Conservation (phyloP, 2,797 vertebrate genomes). For the Sciurus vulgaris region DNA sequence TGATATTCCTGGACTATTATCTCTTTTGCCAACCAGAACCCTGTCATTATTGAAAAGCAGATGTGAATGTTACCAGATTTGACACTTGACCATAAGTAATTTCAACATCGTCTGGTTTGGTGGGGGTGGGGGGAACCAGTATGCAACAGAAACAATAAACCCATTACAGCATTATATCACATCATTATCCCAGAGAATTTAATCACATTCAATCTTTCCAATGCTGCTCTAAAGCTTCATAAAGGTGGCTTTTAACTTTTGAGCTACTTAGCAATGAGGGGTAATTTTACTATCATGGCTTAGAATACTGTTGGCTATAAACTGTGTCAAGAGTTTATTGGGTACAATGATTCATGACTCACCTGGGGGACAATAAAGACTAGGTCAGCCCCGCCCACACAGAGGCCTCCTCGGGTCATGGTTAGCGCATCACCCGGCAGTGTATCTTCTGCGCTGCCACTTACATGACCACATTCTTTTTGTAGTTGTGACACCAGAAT, state of each 20-base stretch:
- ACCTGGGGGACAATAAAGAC: constrained; percentile 21
- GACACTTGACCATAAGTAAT: not conserved
- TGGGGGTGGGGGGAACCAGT: not conserved
- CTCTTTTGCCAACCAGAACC: constrained; percentile 12
- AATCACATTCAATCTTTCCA: not conserved
- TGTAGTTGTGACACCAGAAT: not conserved
- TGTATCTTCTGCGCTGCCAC: not conserved
- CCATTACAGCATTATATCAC: not conserved
- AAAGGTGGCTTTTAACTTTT: constrained; percentile 56
- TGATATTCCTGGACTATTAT: not conserved
- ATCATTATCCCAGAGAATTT: not conserved
- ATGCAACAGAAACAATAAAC: not conserved
- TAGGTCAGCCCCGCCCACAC: not conserved
- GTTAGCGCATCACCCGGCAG: not conserved
- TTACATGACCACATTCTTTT: not conserved
- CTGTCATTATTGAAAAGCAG: not conserved
- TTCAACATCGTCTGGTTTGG: constrained; percentile 21
- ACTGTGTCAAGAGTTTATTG: constrained; percentile 15
- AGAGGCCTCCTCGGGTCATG: not conserved
- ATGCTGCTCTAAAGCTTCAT: not conserved
- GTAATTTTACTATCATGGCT: not conserved
- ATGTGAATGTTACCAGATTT: not conserved
- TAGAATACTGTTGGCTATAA: not conserved
- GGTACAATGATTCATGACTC: constrained; percentile 30
- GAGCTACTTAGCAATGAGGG: constrained; percentile 12